These are phyloP conservation scores for Aplocera efformata DNA, from an alignment of 2,888 invertebrate species.

Conservation along the genomic window DNA sequence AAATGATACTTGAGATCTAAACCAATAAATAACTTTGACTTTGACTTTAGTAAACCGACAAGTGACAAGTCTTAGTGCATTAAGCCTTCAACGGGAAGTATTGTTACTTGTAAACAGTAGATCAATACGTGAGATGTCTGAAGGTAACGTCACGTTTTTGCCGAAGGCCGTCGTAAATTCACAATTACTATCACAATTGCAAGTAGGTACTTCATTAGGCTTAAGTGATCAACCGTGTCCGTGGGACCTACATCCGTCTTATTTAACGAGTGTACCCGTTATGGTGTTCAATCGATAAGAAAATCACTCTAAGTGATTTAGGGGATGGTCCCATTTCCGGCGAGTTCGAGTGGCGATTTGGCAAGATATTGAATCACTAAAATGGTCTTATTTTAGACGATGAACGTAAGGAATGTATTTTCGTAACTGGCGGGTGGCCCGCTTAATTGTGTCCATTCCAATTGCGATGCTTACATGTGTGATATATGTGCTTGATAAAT, in stretches of 20 bases:
- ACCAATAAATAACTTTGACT: no score
- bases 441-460: constrained; percentile 16
- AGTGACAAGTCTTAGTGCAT: no score
- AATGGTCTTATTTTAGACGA: constrained; percentile 22
- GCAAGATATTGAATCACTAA: constrained; percentile 20
- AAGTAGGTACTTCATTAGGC: constrained; percentile 32
- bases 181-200: constrained; percentile 28
- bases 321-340: constrained; percentile 26
- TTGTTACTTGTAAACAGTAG: no score
- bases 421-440: constrained; percentile 13
- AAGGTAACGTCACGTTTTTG: constrained; percentile 16
- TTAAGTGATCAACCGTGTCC: constrained; percentile 41
- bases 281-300: constrained; percentile 49
- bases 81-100: no score
- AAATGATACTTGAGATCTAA: no score
- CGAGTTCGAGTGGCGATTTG: constrained; percentile 19
- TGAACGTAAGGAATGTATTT: constrained; percentile 20
- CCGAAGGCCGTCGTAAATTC: constrained; percentile 19
- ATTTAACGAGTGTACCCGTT: constrained; percentile 44
- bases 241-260: constrained; percentile 48
- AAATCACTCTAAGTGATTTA: constrained; percentile 48
- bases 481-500: constrained; percentile 3
- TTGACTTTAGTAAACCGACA: no score
- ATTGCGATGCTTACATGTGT: constrained; percentile 13
- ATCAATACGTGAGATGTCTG: not conserved